phyloP scores from a whole-genome alignment of 1,140 invertebrate genomes.

The Rhopalosiphum padi region DNA sequence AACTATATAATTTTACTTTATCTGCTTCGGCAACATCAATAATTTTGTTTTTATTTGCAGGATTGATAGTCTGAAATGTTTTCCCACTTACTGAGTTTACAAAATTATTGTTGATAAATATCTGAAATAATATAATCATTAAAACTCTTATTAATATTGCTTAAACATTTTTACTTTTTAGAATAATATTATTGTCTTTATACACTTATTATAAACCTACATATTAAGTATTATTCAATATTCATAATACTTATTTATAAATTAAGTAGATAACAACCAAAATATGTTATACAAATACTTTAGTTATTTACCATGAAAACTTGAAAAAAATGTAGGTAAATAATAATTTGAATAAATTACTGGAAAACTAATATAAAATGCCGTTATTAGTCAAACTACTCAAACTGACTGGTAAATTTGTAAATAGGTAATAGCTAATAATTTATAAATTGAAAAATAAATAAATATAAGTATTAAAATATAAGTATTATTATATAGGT shows the following conservation, averaged over 20 bases:
- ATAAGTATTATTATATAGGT: background rate
- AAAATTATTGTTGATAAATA: constrained; percentile 95
- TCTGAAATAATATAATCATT: constrained; percentile 67
- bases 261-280: no score
- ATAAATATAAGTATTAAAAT: no score
- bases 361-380: no score
- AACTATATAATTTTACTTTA: constrained; percentile 67
- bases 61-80: constrained; percentile 79
- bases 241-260: background rate
- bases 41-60: constrained; percentile 80
- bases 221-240: background rate
- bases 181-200: no score
- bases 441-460: background rate
- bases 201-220: background rate
- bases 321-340: no score
- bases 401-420: background rate
- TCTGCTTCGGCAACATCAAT: constrained; percentile 81
- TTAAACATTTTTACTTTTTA: no score
- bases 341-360: no score
- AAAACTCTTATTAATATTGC: background rate
- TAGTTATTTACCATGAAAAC: no score
- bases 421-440: background rate
- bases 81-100: constrained; percentile 78
- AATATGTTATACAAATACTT: no score
- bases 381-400: background rate